These are phyloP conservation scores for Scrobipalpa atriplicella DNA, from an alignment of 2,888 invertebrate species.

Conservation along the genomic window DNA sequence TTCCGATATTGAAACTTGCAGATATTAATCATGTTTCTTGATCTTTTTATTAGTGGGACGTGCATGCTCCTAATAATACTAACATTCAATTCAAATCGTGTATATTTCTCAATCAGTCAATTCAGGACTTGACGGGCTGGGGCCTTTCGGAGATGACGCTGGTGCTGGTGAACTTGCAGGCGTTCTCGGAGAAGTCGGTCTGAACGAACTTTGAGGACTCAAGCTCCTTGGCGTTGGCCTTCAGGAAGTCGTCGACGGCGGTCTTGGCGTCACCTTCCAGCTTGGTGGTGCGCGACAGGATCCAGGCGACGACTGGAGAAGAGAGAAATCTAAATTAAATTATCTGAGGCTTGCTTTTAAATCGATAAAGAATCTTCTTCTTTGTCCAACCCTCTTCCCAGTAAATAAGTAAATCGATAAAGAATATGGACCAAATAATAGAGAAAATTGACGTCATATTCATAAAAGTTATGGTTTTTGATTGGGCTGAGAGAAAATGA, in stretches of 20 bases:
- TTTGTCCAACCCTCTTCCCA: no score
- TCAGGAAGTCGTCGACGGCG: conserved; percentile 62
- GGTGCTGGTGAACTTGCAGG: conserved; percentile 62
- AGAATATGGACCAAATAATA: no score
- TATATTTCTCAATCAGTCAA: conserved; percentile 33
- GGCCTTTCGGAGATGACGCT: conserved; percentile 50
- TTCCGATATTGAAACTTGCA: no score
- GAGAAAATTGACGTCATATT: no score
- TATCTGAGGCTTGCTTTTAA: no score
- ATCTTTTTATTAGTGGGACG: neutral
- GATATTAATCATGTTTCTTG: no score
- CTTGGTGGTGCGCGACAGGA: conserved; percentile 61
- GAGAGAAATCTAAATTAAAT: no score
- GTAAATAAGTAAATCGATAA: no score
- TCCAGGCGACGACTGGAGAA: conserved; percentile 63
- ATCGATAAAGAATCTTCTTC: no score
- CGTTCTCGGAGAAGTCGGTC: conserved; percentile 64
- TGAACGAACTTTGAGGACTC: conserved; percentile 55
- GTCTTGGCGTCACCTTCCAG: conserved; percentile 63
- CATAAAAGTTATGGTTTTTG: no score
- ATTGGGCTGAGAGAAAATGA: no score
- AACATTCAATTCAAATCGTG: neutral
- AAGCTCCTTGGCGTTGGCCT: conserved; percentile 56
- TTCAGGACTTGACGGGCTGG: conserved; percentile 37
- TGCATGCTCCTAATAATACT: conserved; percentile 5